Base-by-base conservation (phyloP, 2,797 vertebrate species). In the Pipistrellus kuhlii region DNA sequence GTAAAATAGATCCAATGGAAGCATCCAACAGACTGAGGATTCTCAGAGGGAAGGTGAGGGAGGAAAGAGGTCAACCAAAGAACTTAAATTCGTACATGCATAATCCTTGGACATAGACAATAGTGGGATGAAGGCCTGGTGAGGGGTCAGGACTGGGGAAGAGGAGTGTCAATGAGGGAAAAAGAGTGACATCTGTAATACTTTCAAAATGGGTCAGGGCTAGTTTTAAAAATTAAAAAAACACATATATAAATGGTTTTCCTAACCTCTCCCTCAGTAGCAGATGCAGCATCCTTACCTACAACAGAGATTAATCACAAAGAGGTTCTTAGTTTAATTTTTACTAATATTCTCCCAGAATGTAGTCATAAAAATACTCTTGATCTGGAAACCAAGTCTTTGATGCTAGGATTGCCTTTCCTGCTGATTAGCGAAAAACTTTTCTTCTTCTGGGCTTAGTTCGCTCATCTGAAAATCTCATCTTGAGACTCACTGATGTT, bases 401-500 rank as follows among this genome's bases (percentile, higher is more conserved):
- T 48, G 62, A 76, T 38, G 21, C 35, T 51, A 38, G 53, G 30
- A 85, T 21, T 83, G 62, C 71, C 77, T 77, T 55, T 35, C 35
- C 44, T 46, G 17, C 46, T 77, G 69, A 88, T 76, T 46, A 75
- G 32, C 18, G 46, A 90, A 76, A 18, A 23, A 48, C 35, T 51
- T 30, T 23, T 35, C 72, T 94, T 76, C 90, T 87, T 92, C 41
- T 46, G 25, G 35, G 81, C 64, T 90, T 91, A 57, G 38, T 85
- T 81, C 14, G n/a, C 32, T 75, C 51, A 80, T 71, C n/a, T 38
- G 21, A 93, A 92, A 94, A 85, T 55, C 44, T 55, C 44, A 0
- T 46, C 27, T 35, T 53, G 41, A 84, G 38, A 35, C 46, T 76
- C 62, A 27, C 20, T 88, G 66, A 88, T 44, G 59, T 72, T 81